A percentile compares a stretch with the other conserved stretches of the same genome.
These are phyloP conservation scores for Cinclus cinclus DNA, from an alignment of 2,113 vertebrate species.

Conservation along the genomic window DNA sequence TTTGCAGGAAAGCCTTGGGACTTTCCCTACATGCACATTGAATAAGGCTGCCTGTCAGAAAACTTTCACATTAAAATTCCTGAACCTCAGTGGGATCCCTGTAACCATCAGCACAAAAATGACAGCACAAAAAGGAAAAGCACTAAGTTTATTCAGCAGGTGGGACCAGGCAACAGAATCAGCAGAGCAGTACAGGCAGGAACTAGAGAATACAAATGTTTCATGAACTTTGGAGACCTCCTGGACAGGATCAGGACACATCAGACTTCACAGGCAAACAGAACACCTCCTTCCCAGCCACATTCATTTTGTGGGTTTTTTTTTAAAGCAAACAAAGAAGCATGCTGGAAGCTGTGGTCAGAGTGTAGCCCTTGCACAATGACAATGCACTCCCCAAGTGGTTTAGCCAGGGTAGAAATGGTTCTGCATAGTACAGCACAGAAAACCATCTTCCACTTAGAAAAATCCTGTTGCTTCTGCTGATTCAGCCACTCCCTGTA, in stretches of 20 bases:
- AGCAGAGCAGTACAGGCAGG: not conserved
- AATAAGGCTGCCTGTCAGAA: not conserved
- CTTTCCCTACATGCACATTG: not conserved
- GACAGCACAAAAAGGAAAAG: not conserved
- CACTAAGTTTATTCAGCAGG: not conserved
- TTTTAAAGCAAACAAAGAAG: not conserved
- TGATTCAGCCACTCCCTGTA: not conserved
- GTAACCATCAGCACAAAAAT: not conserved
- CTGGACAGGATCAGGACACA: not conserved
- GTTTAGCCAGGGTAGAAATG: not conserved
- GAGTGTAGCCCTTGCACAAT: not conserved
- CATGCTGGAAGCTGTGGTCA: not conserved
- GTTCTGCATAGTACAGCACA: not conserved
- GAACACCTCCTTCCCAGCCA: not conserved
- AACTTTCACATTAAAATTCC: not conserved
- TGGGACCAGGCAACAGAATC: not conserved
- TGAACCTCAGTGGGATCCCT: not conserved
- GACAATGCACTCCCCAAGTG: not conserved
- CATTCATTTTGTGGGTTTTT: accelerated
- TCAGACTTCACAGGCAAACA: not conserved
- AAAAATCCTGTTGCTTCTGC: not conserved
- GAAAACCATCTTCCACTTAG: not conserved
- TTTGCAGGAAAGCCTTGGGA: not conserved
- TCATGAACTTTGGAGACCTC: conserved; percentile 5
- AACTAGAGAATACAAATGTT: not conserved